Percentiles rank a stretch among this genome's conserved stretches.
Conservation (phyloP, 2,888 invertebrate species). For the Metalampra italica region DNA sequence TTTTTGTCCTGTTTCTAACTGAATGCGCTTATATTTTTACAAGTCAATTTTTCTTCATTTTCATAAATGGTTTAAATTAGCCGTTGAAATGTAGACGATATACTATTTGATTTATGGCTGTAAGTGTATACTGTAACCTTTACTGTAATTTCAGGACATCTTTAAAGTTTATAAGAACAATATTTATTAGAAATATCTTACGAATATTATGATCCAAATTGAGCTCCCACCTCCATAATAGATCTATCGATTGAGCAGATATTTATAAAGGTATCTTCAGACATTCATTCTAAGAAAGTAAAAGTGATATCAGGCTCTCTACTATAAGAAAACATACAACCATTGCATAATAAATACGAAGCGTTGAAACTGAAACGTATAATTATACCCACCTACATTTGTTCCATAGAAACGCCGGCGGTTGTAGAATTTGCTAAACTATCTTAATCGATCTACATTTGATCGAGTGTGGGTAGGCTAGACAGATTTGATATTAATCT, state of each 20-base stretch:
- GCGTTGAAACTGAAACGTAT: constrained; percentile 7
- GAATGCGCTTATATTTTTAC: not conserved
- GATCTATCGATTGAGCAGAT: too few relatives aligned
- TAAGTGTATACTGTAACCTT: too few relatives aligned
- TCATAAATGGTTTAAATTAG: too few relatives aligned
- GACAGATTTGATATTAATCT: not conserved
- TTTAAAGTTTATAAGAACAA: too few relatives aligned
- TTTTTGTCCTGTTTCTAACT: not conserved
- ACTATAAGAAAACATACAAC: not conserved
- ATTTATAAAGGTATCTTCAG: too few relatives aligned
- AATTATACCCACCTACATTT: constrained; percentile 9
- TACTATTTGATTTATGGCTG: too few relatives aligned
- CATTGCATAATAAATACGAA: constrained; percentile 1
- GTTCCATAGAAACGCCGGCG: constrained; percentile 6
- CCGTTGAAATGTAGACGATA: too few relatives aligned
- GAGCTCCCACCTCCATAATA: too few relatives aligned
- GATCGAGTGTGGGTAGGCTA: not conserved
- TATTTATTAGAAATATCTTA: too few relatives aligned
- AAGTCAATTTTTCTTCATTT: not conserved
- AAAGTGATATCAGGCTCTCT: constrained; percentile 4
- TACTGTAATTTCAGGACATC: too few relatives aligned
- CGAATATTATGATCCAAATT: too few relatives aligned
- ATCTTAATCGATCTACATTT: not conserved
- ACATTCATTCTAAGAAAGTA: constrained; percentile 4
- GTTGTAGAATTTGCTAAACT: not conserved